phyloP scores from a whole-genome alignment of 2,888 invertebrate species.

The Drosophila mimetica region DNA sequence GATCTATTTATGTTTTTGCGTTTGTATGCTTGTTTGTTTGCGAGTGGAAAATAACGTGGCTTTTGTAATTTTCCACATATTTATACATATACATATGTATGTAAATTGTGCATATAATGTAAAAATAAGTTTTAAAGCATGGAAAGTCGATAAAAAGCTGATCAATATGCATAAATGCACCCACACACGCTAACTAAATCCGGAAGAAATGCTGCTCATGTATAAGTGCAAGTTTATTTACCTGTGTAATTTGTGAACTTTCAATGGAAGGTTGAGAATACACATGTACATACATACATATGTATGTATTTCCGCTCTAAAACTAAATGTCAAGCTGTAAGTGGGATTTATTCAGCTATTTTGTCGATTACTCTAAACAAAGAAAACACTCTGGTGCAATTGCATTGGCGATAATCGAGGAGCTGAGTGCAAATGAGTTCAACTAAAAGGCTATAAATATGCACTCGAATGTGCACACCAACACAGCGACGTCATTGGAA shows the following conservation, averaged over 20 bases:
- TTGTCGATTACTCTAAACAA: conserved; percentile 47
- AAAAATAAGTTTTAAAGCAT: conserved; percentile 2
- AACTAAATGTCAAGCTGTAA: conserved; percentile 31
- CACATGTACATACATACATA: too few species aligned
- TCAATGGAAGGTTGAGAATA: conserved; percentile 36
- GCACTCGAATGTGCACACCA: conserved; percentile 25
- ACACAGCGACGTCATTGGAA: conserved; percentile 14
- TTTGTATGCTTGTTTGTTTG: conserved; percentile 1
- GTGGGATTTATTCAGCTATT: conserved; percentile 1
- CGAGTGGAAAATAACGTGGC: conserved; percentile 3
- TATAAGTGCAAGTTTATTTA: neutral
- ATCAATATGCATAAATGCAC: conserved; percentile 18
- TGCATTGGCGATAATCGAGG: conserved; percentile 38
- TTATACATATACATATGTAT: too few species aligned
- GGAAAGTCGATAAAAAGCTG: neutral
- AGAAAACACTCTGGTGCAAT: conserved; percentile 37
- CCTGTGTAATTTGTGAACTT: conserved; percentile 37
- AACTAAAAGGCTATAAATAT: conserved; percentile 74
- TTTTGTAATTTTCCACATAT: neutral
- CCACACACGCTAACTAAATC: conserved; percentile 4
- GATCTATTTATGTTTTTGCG: neutral
- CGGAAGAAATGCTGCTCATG: conserved; percentile 25
- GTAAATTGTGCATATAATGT: neutral
- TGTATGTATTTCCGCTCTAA: conserved; percentile 27
- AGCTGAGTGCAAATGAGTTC: conserved; percentile 75